Percentiles rank a stretch among this genome's conserved stretches.
Conservation (phyloP, 2,113 vertebrate genomes). For the Azemiops feae region DNA sequence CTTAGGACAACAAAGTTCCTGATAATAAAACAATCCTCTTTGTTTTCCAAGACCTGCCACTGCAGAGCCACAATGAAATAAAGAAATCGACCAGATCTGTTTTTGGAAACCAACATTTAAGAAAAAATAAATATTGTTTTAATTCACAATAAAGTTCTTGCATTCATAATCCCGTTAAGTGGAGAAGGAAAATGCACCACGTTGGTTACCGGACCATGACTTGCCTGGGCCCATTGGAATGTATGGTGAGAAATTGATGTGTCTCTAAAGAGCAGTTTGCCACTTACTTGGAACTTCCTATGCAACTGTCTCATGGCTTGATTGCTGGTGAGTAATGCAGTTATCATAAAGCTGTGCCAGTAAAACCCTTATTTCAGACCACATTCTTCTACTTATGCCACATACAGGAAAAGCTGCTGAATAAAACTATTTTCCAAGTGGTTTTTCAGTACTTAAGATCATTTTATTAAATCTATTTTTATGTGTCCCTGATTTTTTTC, state of each 20-base stretch:
- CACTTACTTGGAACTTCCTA: slow-evolving; percentile 25
- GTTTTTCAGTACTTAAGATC: slow-evolving; percentile 8
- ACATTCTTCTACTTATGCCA: slow-evolving; percentile 2
- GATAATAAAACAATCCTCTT: not conserved
- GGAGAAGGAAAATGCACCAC: slow-evolving; percentile 3
- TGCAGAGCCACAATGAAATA: not conserved
- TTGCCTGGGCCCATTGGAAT: slow-evolving; percentile 19
- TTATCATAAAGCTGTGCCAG: slow-evolving; percentile 35
- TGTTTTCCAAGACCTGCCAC: not conserved
- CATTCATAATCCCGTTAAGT: slow-evolving; percentile 16
- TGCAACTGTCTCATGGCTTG: slow-evolving; percentile 41
- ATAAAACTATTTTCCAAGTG: slow-evolving; percentile 18
- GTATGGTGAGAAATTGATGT: slow-evolving; percentile 11
- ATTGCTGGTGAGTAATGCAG: slow-evolving; percentile 21
- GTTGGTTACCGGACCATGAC: slow-evolving; percentile 4
- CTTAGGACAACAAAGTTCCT: not conserved
- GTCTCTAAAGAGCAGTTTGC: slow-evolving; percentile 26
- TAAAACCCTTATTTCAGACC: slow-evolving; percentile 31
- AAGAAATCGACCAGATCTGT: not conserved
- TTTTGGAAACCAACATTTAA: slow-evolving; percentile 6
- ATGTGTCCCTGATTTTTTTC: not conserved
- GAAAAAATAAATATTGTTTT: not conserved
- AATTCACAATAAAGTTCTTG: slow-evolving; percentile 39
- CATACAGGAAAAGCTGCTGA: slow-evolving; percentile 14
- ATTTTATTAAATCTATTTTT: slow-evolving; percentile 22